These are phyloP conservation scores for Scytalopus superciliaris DNA, from an alignment of 2,113 vertebrate genomes.

Conservation along the genomic window DNA sequence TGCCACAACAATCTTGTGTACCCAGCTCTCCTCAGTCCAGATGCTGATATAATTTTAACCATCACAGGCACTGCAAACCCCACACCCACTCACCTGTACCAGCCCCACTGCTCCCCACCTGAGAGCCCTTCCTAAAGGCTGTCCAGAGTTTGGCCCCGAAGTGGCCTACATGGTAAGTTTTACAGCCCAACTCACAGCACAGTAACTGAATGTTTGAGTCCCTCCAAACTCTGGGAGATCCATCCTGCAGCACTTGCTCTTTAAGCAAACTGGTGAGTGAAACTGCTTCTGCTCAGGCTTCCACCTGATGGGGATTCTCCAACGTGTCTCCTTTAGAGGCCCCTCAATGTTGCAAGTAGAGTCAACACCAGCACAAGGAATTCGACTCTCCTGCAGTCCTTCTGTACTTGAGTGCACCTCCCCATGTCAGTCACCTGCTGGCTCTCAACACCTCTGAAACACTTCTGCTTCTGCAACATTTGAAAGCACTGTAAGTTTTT, in stretches of 20 bases:
- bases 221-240: not conserved
- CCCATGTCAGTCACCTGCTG: not conserved
- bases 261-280: not conserved
- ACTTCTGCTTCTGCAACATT: not conserved
- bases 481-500: not conserved
- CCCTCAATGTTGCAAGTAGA: fast-evolving
- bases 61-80: not conserved
- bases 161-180: not conserved
- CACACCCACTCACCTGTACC: not conserved
- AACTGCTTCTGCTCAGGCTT: not conserved
- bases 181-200: not conserved
- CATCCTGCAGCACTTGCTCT: not conserved
- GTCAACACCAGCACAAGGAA: not conserved
- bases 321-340: fast-evolving
- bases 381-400: not conserved
- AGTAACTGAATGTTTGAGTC: not conserved
- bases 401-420: not conserved
- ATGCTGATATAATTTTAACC: not conserved
- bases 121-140: not conserved
- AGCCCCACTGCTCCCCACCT: not conserved
- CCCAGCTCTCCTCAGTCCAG: not conserved
- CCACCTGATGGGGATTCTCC: fast-evolving
- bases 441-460: not conserved
- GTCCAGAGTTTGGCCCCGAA: not conserved
- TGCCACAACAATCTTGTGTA: not conserved